These are phyloP conservation scores for Suricata suricatta DNA, from an alignment of 2,113 vertebrate species.

Conservation along the genomic window DNA sequence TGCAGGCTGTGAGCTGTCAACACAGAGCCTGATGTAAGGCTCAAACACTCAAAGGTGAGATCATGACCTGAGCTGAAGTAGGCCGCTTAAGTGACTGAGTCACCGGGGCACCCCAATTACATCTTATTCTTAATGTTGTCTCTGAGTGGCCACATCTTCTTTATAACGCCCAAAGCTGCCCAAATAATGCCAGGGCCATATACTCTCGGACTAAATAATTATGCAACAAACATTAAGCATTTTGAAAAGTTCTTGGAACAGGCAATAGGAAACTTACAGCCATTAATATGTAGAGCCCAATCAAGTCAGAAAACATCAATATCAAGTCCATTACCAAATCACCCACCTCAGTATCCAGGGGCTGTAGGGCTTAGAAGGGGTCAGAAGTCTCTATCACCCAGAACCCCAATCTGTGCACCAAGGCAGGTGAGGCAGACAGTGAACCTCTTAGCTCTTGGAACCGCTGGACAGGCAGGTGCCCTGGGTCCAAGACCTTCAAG, in stretches of 20 bases:
- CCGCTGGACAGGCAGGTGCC: background rate
- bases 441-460: background rate
- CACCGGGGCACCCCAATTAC: too few species aligned
- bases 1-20: too few species aligned
- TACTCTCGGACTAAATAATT: background rate
- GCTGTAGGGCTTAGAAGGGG: background rate
- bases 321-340: background rate
- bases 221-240: background rate
- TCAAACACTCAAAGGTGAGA: too few species aligned
- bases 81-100: too few species aligned
- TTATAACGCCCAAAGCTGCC: background rate
- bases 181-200: background rate
- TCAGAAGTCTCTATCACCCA: background rate
- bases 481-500: background rate
- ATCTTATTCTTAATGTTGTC: background rate
- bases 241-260: background rate
- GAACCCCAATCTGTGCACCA: background rate
- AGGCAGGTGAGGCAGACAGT: background rate
- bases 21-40: too few species aligned
- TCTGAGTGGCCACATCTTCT: background rate
- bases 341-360: background rate
- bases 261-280: background rate
- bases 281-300: background rate
- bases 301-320: slow-evolving; percentile 1
- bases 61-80: too few species aligned